These are phyloP conservation scores for Diadema setosum DNA, from an alignment of 35 echinoderm and acorn worm genomes.

Conservation along the genomic window DNA sequence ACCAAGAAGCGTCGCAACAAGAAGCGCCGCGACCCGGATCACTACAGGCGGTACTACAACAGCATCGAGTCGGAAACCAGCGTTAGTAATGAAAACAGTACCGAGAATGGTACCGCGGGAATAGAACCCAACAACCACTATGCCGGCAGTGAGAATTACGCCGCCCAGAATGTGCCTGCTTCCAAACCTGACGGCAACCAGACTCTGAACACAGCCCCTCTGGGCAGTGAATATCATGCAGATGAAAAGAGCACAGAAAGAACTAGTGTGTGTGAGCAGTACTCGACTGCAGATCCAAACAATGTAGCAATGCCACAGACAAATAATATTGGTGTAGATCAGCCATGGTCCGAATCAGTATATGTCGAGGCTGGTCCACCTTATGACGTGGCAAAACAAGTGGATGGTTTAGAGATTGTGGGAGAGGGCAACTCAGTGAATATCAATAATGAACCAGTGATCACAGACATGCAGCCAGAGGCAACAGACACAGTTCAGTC, in stretches of 20 bases:
- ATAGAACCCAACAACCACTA: not conserved
- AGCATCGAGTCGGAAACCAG: not conserved
- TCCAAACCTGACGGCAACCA: not conserved
- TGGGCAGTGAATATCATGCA: not conserved
- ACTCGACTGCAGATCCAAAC: too few species aligned
- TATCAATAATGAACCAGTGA: too few species aligned
- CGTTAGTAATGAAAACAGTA: not conserved
- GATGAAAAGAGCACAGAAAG: constrained; percentile 15
- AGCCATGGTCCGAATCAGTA: too few species aligned
- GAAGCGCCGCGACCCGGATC: constrained; percentile 69
- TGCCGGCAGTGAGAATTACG: not conserved
- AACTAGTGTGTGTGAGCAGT: not conserved
- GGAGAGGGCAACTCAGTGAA: too few species aligned
- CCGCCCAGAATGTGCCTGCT: not conserved
- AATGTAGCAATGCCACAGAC: too few species aligned
- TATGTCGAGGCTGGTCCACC: too few species aligned
- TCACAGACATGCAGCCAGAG: too few species aligned
- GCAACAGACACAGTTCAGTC: too few species aligned
- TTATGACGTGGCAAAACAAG: too few species aligned
- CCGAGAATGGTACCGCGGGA: constrained; percentile 13
- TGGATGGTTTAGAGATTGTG: too few species aligned
- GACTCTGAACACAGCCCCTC: not conserved
- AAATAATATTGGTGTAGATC: too few species aligned
- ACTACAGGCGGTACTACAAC: constrained; percentile 71
- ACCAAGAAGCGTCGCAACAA: constrained; percentile 63